Base-by-base conservation (phyloP, 2,888 invertebrate species). In the Tipula lateralis region DNA sequence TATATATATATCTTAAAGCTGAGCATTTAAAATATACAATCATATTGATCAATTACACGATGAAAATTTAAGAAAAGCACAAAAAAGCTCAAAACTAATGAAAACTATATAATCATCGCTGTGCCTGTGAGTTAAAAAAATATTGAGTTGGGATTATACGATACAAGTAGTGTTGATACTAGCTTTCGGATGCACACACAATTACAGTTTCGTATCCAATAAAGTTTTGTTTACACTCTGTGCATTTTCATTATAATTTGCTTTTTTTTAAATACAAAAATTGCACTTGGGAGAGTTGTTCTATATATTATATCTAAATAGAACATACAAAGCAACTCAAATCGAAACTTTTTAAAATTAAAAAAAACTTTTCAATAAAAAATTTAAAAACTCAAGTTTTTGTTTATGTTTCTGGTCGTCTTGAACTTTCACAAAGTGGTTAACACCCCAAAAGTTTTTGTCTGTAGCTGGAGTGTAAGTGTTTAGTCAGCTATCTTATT, bases 191-290 rank as follows among this genome's bases (percentile, higher is more conserved):
- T 66, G 1, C 7, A 66, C 24, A 24, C 24, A 66, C 12, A 50
- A 50, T n/a, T n/a, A 50, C 44, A 50, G 6, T n/a, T n/a, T n/a
- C 24, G 24, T 9, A 66, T 66, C 24, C 24, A 24, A 66, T 66
- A 66, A 66, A 66, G 66, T 66, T 66, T 24, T 66, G 66, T 66
- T 66, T 66, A 66, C 66, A 66, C 66, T 66, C 66, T 66, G 66
- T 66, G 66, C 3, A 24, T 24, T 66, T 66, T 66, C 66, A 66
- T 66, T 66, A 16, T 9, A 9, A 66, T 24, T 66, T 50, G 44
- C 16, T 50, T 66, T 66, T 66, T 24, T 66, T 66, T 66, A 66
- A 66, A 24, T 66, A 66, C n/a, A n/a, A 24, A 66, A n/a, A 66
- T 66, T 66, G 24, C 66, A 66, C 66, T 66, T 66, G 66, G 24